These are phyloP conservation scores for Xestia rhomboidea DNA, from an alignment of 2,888 invertebrate species.

Conservation along the genomic window DNA sequence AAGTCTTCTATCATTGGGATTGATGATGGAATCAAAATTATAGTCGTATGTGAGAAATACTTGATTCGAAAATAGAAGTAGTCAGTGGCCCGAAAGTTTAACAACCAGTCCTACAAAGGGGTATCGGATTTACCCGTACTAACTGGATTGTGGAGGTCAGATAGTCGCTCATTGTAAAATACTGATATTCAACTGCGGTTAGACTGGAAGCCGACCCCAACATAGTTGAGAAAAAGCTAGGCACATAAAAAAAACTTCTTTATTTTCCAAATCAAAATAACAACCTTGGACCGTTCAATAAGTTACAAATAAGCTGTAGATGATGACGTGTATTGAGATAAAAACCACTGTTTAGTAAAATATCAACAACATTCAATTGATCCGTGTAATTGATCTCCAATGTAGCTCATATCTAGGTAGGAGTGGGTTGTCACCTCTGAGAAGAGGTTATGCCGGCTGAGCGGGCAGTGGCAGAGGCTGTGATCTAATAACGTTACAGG, in stretches of 20 bases:
- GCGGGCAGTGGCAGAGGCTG: conserved; percentile 19
- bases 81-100: background rate
- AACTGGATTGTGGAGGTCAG: background rate
- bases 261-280: too few species aligned
- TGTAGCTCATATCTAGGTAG: conserved; percentile 14
- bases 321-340: background rate
- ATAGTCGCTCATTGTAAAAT: background rate
- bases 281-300: too few species aligned
- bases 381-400: conserved; percentile 17
- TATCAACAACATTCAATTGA: background rate
- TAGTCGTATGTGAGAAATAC: background rate
- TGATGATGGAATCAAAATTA: background rate
- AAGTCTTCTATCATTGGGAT: conserved; percentile 14
- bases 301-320: too few species aligned
- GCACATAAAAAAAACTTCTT: too few species aligned
- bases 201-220: background rate
- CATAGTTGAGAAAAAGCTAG: background rate
- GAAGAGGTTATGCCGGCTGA: conserved; percentile 50
- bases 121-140: background rate
- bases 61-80: background rate
- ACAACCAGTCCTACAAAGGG: background rate
- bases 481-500: conserved; percentile 44
- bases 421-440: conserved; percentile 28
- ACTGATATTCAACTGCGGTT: background rate
- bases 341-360: background rate